phyloP scores from a whole-genome alignment of 92 coral and sea anemone species.

The Paramuricea clavata region DNA sequence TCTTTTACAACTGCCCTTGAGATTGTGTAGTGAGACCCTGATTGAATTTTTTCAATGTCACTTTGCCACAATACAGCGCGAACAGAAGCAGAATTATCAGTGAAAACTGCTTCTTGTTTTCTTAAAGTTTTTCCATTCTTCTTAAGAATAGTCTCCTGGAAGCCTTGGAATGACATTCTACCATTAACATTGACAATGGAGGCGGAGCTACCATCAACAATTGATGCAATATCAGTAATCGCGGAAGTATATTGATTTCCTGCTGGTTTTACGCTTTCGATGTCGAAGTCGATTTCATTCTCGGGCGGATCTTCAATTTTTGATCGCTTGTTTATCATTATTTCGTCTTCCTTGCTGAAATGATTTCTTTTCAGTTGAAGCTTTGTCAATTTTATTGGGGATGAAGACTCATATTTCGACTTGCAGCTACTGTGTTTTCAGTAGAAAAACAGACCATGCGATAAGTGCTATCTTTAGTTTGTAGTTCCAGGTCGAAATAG shows the following conservation, averaged over 20 bases:
- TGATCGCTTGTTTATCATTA: conserved; percentile 1
- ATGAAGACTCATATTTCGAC: conserved; percentile 56
- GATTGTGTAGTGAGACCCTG: conserved; percentile 2
- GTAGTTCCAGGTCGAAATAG: conserved; percentile 67
- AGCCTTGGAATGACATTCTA: conserved; percentile 7
- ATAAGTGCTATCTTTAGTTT: conserved; percentile 52
- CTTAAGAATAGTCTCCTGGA: background rate
- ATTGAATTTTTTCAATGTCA: background rate
- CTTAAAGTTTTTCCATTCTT: background rate
- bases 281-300: conserved; percentile 13
- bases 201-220: background rate
- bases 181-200: background rate
- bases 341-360: background rate
- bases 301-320: conserved; percentile 2
- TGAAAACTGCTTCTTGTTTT: conserved; percentile 5
- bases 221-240: conserved; percentile 5
- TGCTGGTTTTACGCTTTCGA: background rate
- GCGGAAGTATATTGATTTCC: background rate
- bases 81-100: background rate
- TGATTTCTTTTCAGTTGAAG: conserved; percentile 9
- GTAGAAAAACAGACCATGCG: conserved; percentile 69
- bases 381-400: conserved; percentile 21
- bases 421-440: conserved; percentile 49
- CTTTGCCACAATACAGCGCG: conserved; percentile 3
- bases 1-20: conserved; percentile 1